Conservation (phyloP, 2,888 invertebrate species). For the Platycheirus albimanus region DNA sequence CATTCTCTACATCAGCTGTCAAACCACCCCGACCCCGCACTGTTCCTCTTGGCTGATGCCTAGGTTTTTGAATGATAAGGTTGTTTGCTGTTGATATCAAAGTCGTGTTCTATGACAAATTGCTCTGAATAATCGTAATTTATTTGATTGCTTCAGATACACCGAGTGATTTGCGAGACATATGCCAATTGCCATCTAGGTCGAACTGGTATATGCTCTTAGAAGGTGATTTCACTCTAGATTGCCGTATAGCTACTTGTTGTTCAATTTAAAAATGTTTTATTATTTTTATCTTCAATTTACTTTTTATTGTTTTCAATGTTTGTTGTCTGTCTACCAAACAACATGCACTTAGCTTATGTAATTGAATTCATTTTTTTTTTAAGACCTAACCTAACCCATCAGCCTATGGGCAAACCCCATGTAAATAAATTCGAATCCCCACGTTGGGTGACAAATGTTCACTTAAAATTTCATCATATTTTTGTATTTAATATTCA, state of each 20-base stretch:
- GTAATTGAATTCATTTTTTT: background rate
- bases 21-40: no score
- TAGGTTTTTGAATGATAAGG: constrained; percentile 57
- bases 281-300: constrained; percentile 2
- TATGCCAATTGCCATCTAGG: constrained; percentile 63
- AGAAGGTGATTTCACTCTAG: constrained; percentile 36
- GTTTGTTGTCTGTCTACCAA: background rate
- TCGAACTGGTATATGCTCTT: constrained; percentile 24
- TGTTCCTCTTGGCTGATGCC: no score
- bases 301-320: background rate
- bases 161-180: constrained; percentile 63
- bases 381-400: background rate
- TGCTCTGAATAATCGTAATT: constrained; percentile 70
- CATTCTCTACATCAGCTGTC: no score
- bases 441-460: background rate
- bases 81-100: constrained; percentile 67
- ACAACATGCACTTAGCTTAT: background rate
- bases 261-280: constrained; percentile 23
- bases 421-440: no score
- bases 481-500: constrained; percentile 7
- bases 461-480: constrained; percentile 23
- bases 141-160: constrained; percentile 64
- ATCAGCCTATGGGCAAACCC: background rate
- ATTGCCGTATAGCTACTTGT: constrained; percentile 2
- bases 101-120: constrained; percentile 68